Evolutionary conservation across 2,888 invertebrate species (phyloP), one percentile per base, ranked within the genome.

Genomic region (Microctonus aethiopoides): DNA sequence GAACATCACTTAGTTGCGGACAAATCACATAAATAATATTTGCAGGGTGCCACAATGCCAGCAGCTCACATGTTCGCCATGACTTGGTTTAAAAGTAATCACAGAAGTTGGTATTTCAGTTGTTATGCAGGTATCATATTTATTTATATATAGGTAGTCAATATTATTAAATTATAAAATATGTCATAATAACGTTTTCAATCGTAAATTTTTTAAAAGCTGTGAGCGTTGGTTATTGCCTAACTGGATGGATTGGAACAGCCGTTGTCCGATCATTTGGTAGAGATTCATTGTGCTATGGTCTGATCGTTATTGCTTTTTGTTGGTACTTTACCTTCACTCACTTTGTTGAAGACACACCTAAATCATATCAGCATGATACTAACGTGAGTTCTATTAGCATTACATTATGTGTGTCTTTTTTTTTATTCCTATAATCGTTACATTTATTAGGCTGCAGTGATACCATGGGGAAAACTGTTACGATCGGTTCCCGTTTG

Each of bases 41-140:
- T 81, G 68, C 67, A 89, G 90, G 89, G 89, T 51, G 89, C 89
- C 13, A 89, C 89, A 11, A 90, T 89, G 89, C 90, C 90, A 20
- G 89, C 89, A 13, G 89, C 89, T 62, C 90, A 90, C 74, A 89
- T 89, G 88, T 80, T 90, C 24, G 90, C 89, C 72, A 89, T 89
- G 75, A 89, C 89, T 32, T 90, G 90, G 90, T 89, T 89, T 74
- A 89, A 89, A 80, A 88, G 89, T 41, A 88, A 88, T 71, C 87
- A 89, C 76, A 83, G 89, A 70, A 89, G 89, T 77, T 89, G 88
- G 76, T 90, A 89, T 81, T 88, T 90, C 34, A 89, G 89, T 60
- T 88, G 89, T 72, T 90, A 90, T 77, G 88, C 90, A 76, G 89
- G 89, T 89, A 83, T 81, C 67, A 41, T 41, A 11, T 9, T n/a